Evolutionary conservation across 2,888 invertebrate species (phyloP).

Genomic region (Antheraea yamamai): DNA sequence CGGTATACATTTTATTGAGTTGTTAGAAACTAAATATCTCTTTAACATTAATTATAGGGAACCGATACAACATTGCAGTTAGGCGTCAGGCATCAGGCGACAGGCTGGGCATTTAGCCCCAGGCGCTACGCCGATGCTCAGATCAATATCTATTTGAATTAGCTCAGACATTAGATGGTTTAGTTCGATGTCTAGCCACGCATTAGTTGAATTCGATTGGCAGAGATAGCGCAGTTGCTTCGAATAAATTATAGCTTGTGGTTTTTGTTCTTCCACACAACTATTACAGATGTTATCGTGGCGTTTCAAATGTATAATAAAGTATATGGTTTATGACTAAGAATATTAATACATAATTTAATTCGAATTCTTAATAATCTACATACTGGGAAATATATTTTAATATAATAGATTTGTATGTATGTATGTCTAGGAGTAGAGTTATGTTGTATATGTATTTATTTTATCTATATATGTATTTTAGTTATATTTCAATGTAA

Average conservation of each 20-base stretch:
- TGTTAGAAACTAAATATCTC: neutral
- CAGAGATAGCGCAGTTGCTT: constrained; percentile 1
- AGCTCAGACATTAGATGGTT: constrained; percentile 14
- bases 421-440: too few species aligned
- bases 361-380: neutral
- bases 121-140: neutral
- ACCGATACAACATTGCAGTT: neutral
- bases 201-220: constrained; percentile 11
- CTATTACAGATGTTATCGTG: neutral
- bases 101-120: neutral
- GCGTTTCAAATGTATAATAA: neutral
- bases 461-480: too few species aligned
- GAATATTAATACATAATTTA: neutral
- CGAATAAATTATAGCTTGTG: constrained; percentile 5
- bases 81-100: neutral
- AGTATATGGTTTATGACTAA: neutral
- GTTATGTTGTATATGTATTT: too few species aligned
- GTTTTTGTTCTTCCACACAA: neutral
- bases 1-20: neutral
- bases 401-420: too few species aligned
- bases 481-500: too few species aligned
- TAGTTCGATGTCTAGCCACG: constrained; percentile 5
- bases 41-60: neutral
- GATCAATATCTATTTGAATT: constrained; percentile 14
- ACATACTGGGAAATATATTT: neutral